Percentiles rank a stretch among this genome's conserved stretches.
Conservation (phyloP, 2,797 vertebrate genomes). For the Gastrophryne carolinensis region DNA sequence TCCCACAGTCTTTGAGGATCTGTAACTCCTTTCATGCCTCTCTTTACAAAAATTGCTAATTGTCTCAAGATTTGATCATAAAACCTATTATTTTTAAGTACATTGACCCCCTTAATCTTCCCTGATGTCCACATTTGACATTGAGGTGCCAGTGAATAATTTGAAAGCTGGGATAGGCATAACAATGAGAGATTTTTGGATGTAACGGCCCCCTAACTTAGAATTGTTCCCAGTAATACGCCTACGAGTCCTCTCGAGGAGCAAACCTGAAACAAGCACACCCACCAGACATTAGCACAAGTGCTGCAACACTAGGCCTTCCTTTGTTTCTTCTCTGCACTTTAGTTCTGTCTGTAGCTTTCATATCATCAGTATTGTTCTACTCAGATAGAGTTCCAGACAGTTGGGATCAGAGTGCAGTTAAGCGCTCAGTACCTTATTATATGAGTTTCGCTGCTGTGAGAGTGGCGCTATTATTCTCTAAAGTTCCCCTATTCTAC, state of each 20-base stretch:
- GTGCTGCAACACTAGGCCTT: background rate
- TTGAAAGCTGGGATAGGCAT: too few relatives aligned
- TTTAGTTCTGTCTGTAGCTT: background rate
- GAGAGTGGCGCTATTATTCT: background rate
- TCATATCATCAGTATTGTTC: background rate
- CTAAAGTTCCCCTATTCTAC: background rate
- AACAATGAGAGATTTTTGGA: too few relatives aligned
- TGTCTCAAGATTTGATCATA: too few relatives aligned
- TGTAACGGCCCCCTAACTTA: too few relatives aligned
- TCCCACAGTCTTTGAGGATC: too few relatives aligned
- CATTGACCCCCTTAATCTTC: too few relatives aligned
- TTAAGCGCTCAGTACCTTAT: background rate
- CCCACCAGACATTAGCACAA: background rate
- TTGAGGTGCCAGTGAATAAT: too few relatives aligned
- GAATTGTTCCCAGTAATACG: too few relatives aligned
- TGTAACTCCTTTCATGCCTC: too few relatives aligned
- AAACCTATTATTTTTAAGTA: too few relatives aligned
- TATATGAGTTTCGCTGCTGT: background rate
- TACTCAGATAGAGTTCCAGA: background rate
- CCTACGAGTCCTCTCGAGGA: background rate
- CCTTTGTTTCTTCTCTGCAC: background rate
- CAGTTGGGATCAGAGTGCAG: background rate
- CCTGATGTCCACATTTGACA: too few relatives aligned
- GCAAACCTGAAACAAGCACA: background rate
- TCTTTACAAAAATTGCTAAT: too few relatives aligned